Evolutionary conservation across 2,888 invertebrate genomes (phyloP).

Genomic region (Ischnura elegans): DNA sequence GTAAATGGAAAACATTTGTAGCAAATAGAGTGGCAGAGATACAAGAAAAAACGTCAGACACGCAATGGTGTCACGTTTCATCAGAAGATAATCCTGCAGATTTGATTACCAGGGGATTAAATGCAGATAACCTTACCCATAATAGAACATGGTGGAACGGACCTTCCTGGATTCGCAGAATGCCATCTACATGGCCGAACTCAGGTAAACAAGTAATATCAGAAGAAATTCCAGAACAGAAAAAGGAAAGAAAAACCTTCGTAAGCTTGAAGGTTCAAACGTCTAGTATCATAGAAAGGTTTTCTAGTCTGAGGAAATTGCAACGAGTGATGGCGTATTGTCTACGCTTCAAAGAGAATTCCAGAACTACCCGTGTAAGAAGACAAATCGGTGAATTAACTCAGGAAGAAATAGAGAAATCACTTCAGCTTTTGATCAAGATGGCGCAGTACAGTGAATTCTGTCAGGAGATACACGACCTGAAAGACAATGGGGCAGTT

Average conservation of each 20-base stretch:
- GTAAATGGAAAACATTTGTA: conserved; percentile 72
- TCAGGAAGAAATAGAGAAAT: not conserved
- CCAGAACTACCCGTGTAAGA: too few species aligned
- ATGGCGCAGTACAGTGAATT: not conserved
- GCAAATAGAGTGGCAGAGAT: conserved; percentile 72
- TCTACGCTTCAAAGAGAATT: too few species aligned
- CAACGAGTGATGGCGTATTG: too few species aligned
- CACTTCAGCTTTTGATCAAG: not conserved
- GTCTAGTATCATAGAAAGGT: not conserved
- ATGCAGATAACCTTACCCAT: not conserved
- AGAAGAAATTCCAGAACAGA: not conserved
- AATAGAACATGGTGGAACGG: not conserved
- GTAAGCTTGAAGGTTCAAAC: not conserved
- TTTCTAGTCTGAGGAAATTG: too few species aligned
- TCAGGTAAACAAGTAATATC: not conserved
- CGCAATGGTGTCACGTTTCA: conserved; percentile 71
- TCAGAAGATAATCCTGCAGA: conserved; percentile 8
- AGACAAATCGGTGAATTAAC: too few species aligned
- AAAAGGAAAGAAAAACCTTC: not conserved
- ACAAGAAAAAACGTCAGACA: conserved; percentile 69
- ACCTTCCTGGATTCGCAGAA: not conserved
- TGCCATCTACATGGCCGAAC: not conserved
- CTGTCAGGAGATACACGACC: not conserved
- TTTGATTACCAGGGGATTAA: not conserved
- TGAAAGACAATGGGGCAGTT: too few species aligned